Conservation (phyloP, 1,140 invertebrate species). For the Bombus consobrinus region DNA sequence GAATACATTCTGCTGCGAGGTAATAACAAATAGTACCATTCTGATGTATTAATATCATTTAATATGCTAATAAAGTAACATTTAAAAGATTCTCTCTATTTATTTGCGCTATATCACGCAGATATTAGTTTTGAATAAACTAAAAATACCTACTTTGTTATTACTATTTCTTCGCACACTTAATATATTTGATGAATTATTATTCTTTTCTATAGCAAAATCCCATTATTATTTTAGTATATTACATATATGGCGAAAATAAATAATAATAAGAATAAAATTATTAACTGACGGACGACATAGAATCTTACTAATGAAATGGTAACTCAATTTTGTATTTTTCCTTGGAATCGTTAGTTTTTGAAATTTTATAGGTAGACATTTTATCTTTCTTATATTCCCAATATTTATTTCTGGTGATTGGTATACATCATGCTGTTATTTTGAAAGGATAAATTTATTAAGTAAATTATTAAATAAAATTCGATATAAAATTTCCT, state of each 20-base stretch:
- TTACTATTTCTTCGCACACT: background rate
- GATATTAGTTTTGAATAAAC: background rate
- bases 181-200: background rate
- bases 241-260: background rate
- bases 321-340: background rate
- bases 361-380: background rate
- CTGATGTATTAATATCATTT: background rate
- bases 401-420: background rate
- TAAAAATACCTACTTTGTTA: constrained; percentile 1
- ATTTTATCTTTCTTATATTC: background rate
- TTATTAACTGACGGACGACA: background rate
- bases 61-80: background rate
- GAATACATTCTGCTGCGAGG: constrained; percentile 8
- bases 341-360: background rate
- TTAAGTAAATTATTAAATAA: background rate
- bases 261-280: background rate
- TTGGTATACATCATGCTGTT: background rate
- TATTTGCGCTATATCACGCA: too few species aligned
- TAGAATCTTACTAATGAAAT: background rate
- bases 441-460: background rate
- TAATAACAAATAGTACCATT: background rate
- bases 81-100: background rate
- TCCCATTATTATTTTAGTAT: background rate
- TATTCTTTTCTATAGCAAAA: background rate
- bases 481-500: background rate